A percentile compares a stretch with the other conserved stretches of the same genome.
These are phyloP conservation scores for Colaptes auratus DNA, from an alignment of 2,113 vertebrate species.

Conservation along the genomic window DNA sequence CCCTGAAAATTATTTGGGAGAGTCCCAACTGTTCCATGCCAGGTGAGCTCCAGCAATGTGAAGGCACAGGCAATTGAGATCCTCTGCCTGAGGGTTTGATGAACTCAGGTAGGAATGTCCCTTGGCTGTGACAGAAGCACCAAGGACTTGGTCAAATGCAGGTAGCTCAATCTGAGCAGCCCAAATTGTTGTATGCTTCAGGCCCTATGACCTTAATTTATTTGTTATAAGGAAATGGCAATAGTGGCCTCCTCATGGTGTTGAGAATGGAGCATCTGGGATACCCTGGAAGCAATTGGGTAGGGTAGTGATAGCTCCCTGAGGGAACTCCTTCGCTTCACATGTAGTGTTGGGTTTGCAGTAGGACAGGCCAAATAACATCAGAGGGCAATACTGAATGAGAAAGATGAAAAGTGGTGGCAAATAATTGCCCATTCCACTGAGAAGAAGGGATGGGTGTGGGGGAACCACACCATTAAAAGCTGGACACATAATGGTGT, in stretches of 20 bases:
- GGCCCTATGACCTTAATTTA: not conserved
- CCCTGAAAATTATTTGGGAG: not conserved
- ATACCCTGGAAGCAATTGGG: not conserved
- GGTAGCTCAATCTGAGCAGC: not conserved
- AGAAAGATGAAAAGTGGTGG: not conserved
- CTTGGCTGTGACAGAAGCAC: not conserved
- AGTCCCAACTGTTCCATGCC: not conserved
- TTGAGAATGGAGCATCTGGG: not conserved
- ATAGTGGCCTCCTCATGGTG: not conserved
- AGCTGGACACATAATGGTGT: not conserved
- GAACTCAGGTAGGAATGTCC: not conserved
- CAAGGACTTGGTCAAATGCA: not conserved
- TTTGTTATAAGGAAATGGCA: not conserved
- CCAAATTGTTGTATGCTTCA: not conserved
- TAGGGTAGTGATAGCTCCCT: not conserved
- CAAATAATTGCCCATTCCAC: not conserved
- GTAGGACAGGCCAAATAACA: not conserved
- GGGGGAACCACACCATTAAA: not conserved
- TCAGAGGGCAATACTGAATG: not conserved
- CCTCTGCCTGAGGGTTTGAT: not conserved
- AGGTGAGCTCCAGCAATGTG: rapidly evolving
- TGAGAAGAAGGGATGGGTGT: not conserved
- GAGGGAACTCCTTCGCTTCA: not conserved
- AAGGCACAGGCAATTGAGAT: not conserved
- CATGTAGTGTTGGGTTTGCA: not conserved